phyloP scores from a whole-genome alignment of 2,113 vertebrate genomes.

The Brevimyrus niger region DNA sequence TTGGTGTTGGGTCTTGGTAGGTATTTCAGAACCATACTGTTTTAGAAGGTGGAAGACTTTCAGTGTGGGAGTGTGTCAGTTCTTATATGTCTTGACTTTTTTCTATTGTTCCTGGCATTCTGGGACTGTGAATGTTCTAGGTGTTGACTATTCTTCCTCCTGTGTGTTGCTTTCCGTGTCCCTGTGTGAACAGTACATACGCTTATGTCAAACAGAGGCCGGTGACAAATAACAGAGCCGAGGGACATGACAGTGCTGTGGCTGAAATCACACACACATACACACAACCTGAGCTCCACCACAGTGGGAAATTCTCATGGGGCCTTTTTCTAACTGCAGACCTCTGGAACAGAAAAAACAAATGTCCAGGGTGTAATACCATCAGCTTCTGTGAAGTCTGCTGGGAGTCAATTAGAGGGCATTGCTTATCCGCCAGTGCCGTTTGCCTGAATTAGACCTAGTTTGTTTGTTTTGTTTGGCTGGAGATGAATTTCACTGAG shows the following conservation, averaged over 20 bases:
- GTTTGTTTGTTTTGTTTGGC: conserved; percentile 20
- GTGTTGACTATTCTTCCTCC: not conserved
- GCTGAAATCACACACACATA: not conserved
- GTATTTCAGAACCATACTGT: not conserved
- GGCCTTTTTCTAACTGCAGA: not conserved
- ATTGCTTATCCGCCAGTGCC: not conserved
- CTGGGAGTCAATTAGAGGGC: not conserved
- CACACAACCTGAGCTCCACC: not conserved
- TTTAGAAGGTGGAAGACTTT: not conserved
- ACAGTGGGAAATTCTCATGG: not conserved
- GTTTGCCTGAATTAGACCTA: not conserved
- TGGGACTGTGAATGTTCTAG: not conserved
- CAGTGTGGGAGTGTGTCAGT: not conserved
- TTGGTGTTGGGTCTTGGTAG: not conserved
- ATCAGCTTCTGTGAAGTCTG: not conserved
- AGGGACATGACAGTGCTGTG: not conserved
- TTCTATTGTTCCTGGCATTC: not conserved
- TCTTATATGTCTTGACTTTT: not conserved
- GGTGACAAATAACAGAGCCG: not conserved
- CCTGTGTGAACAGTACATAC: not conserved
- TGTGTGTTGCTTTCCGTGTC: not conserved
- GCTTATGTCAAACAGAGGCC: not conserved
- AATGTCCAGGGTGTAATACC: not conserved
- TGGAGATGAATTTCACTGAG: not conserved
- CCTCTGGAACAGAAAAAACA: not conserved